Conservation (phyloP, 92 coral and sea anemone genomes). For the Scolanthus callimorphus region DNA sequence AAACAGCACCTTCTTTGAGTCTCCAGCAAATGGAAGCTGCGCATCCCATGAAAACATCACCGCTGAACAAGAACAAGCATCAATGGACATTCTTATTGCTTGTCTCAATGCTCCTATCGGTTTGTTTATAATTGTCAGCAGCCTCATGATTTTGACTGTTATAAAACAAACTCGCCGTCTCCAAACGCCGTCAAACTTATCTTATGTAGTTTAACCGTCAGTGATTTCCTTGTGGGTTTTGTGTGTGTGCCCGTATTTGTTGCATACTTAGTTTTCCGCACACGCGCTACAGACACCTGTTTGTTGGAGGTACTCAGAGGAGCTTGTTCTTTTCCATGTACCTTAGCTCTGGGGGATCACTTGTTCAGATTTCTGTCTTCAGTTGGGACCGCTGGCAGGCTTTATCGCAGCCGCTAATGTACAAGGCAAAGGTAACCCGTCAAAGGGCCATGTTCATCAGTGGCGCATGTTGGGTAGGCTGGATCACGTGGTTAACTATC, state of each 20-base stretch:
- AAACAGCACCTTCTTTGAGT: too few species aligned
- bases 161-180: not conserved
- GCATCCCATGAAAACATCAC: too few species aligned
- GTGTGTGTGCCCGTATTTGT: not conserved
- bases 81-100: not conserved
- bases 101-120: not conserved
- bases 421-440: not conserved
- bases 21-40: too few species aligned
- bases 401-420: not conserved
- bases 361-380: not conserved
- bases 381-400: not conserved
- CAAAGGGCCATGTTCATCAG: not conserved
- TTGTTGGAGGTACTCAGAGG: too few species aligned
- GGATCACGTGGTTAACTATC: not conserved
- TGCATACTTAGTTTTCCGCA: not conserved
- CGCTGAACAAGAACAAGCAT: too few species aligned
- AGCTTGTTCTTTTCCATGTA: not conserved
- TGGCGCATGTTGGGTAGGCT: not conserved
- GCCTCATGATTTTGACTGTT: not conserved
- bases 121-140: not conserved
- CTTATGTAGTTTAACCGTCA: not conserved
- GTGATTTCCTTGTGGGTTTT: not conserved
- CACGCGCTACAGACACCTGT: not conserved
- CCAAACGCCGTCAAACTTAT: not conserved
- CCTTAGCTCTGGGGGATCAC: not conserved